phyloP scores from a whole-genome alignment of 2,113 vertebrate genomes.

The Leiothrix lutea region DNA sequence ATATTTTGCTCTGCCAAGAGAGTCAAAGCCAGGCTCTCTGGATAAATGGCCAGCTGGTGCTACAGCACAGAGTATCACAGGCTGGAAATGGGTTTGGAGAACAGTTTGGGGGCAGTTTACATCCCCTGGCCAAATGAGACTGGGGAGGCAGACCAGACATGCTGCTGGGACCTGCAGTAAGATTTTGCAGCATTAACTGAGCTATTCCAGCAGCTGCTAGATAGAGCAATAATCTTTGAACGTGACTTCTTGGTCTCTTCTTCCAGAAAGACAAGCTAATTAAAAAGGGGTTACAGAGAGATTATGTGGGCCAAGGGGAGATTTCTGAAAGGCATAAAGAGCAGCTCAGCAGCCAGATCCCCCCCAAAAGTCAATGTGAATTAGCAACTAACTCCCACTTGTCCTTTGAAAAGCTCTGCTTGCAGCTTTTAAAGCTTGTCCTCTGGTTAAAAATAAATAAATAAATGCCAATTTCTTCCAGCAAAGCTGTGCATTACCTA shows the following conservation, averaged over 20 bases:
- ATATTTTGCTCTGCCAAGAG: conserved; percentile 19
- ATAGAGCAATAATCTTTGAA: conserved; percentile 41
- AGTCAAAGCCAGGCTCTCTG: background rate
- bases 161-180: background rate
- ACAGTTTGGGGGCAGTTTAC: background rate
- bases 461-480: background rate
- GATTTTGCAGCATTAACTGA: conserved; percentile 14
- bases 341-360: conserved; percentile 12
- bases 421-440: background rate
- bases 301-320: conserved; percentile 28
- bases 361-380: background rate
- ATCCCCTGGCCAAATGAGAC: background rate
- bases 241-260: conserved; percentile 1
- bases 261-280: conserved; percentile 49
- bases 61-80: background rate
- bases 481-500: background rate
- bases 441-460: background rate
- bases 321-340: conserved; percentile 3
- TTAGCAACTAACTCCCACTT: background rate
- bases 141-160: background rate
- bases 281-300: conserved; percentile 48
- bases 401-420: background rate
- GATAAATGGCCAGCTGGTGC: conserved; percentile 27
- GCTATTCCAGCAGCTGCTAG: conserved; percentile 34
- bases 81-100: background rate